Evolutionary conservation across 2,888 invertebrate genomes (phyloP), one percentile per base, ranked within the genome.

Genomic region (Phania funesta): DNA sequence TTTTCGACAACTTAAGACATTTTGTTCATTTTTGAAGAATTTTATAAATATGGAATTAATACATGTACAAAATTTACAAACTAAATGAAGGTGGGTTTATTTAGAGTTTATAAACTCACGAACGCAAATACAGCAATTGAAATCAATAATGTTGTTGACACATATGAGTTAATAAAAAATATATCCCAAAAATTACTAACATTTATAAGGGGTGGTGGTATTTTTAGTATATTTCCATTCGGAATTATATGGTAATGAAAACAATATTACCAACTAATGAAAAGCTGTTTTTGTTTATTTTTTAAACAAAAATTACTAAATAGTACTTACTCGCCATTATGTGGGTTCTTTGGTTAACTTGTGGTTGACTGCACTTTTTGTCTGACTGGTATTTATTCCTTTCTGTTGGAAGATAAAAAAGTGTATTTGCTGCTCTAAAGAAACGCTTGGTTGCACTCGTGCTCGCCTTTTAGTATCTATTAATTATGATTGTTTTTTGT

Each of bases 291-390:
- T 44, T 35, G 0, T 32, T 11, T 26, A 9, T 26, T 29, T 38
- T 18, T 54, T 38, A 7, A 29, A 32, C 2, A 22, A 20, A 38
- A 35, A 18, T 67, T 73, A n/a, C 75, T 62, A 22, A 83, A 62
- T 71, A 67, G 76, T 89, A 89, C 89, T 89, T 84, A 89, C 89
- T 88, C 86, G 89, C 88, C 89, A 89, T 83, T 82, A 74, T 83
- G 83, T 50, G 54, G 84, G 83, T 84, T 85, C 82, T 78, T 81
- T 82, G 50, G 62, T 80, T 83, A 60, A 83, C 70, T 77, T 83
- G 76, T 85, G 56, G 50, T 62, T 83, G 50, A 46, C 20, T 65
- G 58, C 52, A 60, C 60, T 38, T 52, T 74, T 52, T 67, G 50
- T 44, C 35, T 81, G 64, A 54, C 70, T 73, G 41, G 65, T 38